Conservation (phyloP, 2,888 invertebrate genomes). For the Cantharis flavilabris region DNA sequence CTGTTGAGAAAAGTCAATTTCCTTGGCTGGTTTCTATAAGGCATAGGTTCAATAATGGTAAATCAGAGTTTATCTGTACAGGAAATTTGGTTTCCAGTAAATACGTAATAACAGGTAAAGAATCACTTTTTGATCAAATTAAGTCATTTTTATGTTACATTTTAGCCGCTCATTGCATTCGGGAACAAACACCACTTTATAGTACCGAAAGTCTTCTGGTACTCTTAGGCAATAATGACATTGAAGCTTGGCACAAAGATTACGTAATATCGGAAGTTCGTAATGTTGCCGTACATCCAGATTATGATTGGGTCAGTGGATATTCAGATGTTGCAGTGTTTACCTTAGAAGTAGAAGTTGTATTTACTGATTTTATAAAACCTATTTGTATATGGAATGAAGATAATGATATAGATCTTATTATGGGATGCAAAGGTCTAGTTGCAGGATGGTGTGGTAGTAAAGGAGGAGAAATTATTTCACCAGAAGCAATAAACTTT, state of each 20-base stretch:
- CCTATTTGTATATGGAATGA: conserved; percentile 69
- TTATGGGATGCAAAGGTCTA: conserved; percentile 53
- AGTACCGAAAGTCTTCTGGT: conserved; percentile 43
- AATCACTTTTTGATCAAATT: neutral
- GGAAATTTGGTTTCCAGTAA: conserved; percentile 16
- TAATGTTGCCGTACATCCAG: conserved; percentile 60
- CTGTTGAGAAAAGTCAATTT: conserved; percentile 11
- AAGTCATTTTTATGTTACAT: neutral
- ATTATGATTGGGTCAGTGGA: conserved; percentile 61
- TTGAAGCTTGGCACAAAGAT: conserved; percentile 42
- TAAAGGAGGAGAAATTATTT: conserved; percentile 53
- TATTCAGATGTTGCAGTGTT: conserved; percentile 64
- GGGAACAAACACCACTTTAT: conserved; percentile 39
- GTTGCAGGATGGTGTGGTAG: conserved; percentile 66
- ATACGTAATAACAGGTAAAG: conserved; percentile 19
- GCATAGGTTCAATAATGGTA: neutral
- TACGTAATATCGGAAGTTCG: conserved; percentile 47
- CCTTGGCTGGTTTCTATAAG: conserved; percentile 24
- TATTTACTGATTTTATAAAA: conserved; percentile 60
- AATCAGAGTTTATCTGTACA: conserved; percentile 12
- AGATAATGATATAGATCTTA: conserved; percentile 48
- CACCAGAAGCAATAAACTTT: conserved; percentile 59
- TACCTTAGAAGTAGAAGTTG: conserved; percentile 56
- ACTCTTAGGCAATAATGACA: conserved; percentile 44
- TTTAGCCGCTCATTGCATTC: conserved; percentile 50